Percentiles rank a stretch among this genome's conserved stretches.
These are phyloP conservation scores for Etia nguti DNA, from an alignment of 2,113 vertebrate genomes.

Conservation along the genomic window DNA sequence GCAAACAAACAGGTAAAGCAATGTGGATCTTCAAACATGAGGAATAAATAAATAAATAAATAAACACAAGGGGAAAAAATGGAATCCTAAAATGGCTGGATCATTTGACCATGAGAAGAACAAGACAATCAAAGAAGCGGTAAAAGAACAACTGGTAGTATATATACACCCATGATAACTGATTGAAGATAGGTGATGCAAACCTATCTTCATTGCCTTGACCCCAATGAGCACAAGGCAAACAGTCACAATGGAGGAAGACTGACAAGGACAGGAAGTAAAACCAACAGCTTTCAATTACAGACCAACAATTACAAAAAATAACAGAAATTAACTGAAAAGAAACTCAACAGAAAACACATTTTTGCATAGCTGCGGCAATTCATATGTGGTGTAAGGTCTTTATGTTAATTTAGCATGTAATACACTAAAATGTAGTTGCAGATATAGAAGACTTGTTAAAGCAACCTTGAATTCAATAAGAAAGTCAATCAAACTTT, in stretches of 20 bases:
- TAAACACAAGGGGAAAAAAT: neutral
- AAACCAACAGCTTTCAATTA: neutral
- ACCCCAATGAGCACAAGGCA: neutral
- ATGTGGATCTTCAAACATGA: neutral
- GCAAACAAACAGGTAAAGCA: neutral
- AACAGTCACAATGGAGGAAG: neutral
- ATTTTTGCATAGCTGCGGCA: neutral
- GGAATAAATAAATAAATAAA: neutral
- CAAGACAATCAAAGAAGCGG: neutral
- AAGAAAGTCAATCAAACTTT: constrained; percentile 47
- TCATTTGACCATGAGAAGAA: neutral
- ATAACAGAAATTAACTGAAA: neutral
- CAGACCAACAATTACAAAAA: neutral
- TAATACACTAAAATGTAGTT: neutral
- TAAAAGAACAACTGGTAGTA: neutral
- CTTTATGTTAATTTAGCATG: neutral
- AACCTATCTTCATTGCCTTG: neutral
- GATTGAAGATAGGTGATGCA: neutral
- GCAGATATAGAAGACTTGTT: neutral
- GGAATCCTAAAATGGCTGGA: neutral
- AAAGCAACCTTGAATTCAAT: constrained; percentile 10
- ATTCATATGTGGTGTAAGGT: neutral
- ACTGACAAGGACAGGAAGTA: neutral
- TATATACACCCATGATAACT: neutral
- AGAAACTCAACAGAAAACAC: neutral